Evolutionary conservation across 1,140 invertebrate species (phyloP).

Genomic region (Drosophila sproati): DNA sequence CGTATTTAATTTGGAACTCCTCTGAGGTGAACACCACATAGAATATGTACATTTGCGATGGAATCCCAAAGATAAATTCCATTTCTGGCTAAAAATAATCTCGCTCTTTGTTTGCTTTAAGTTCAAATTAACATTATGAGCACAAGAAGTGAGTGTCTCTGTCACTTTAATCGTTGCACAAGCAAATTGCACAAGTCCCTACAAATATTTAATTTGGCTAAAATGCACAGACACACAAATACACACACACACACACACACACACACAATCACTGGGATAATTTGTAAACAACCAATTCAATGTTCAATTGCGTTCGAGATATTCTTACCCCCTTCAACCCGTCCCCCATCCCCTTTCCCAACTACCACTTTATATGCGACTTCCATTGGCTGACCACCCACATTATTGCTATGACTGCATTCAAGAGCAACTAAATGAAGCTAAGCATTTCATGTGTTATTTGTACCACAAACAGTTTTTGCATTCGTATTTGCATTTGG

Average conservation of each 20-base stretch:
- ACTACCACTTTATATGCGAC: no score
- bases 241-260: no score
- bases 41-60: no score
- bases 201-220: conserved; percentile 23
- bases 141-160: conserved; percentile 14
- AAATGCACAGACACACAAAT: no score
- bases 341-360: no score
- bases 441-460: conserved; percentile 12
- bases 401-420: no score
- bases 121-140: background rate
- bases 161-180: conserved; percentile 38
- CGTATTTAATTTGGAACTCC: no score
- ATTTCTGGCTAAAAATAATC: no score
- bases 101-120: background rate
- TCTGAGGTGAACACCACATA: no score
- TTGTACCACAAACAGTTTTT: conserved; percentile 13
- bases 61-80: no score
- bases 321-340: background rate
- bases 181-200: conserved; percentile 51
- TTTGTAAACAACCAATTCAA: conserved; percentile 15
- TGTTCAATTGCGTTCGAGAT: conserved; percentile 14
- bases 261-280: no score
- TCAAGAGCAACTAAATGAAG: background rate
- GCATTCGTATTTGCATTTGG: conserved; percentile 27
- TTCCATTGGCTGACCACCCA: no score